Conservation (phyloP, 1,140 invertebrate species). For the Physella acuta region DNA sequence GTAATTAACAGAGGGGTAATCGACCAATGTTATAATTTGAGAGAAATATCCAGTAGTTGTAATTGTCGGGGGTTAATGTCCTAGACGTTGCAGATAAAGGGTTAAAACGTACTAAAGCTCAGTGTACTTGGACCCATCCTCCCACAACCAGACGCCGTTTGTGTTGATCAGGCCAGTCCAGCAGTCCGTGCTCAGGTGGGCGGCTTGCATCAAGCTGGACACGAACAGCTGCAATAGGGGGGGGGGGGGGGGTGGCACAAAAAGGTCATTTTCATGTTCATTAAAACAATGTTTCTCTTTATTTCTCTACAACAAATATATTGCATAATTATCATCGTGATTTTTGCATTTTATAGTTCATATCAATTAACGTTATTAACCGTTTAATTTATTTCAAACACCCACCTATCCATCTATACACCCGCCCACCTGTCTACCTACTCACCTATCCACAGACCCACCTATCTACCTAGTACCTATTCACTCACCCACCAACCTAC, state of each 20-base stretch:
- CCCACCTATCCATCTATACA: too few relatives aligned
- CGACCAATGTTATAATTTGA: not conserved
- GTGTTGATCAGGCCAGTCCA: not conserved
- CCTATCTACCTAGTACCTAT: not conserved
- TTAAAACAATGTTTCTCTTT: not conserved
- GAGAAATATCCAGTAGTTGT: not conserved
- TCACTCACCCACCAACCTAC: not conserved
- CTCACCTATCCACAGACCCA: not conserved
- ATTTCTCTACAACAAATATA: too few relatives aligned
- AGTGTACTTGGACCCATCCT: not conserved
- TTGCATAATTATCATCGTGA: not conserved
- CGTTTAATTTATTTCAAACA: too few relatives aligned
- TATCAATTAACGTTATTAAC: too few relatives aligned
- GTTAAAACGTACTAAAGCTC: constrained; percentile 5
- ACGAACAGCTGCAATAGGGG: not conserved
- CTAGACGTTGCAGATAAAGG: not conserved
- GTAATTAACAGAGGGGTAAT: too few relatives aligned
- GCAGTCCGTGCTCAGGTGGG: not conserved
- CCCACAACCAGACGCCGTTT: not conserved
- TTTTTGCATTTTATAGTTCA: too few relatives aligned
- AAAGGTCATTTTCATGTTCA: not conserved
- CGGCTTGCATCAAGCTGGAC: not conserved
- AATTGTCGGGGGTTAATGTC: not conserved
- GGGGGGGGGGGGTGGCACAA: too few relatives aligned
- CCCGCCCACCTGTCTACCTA: too few relatives aligned